These are phyloP conservation scores for Alectura lathami DNA, from an alignment of 2,113 vertebrate species.

Conservation along the genomic window DNA sequence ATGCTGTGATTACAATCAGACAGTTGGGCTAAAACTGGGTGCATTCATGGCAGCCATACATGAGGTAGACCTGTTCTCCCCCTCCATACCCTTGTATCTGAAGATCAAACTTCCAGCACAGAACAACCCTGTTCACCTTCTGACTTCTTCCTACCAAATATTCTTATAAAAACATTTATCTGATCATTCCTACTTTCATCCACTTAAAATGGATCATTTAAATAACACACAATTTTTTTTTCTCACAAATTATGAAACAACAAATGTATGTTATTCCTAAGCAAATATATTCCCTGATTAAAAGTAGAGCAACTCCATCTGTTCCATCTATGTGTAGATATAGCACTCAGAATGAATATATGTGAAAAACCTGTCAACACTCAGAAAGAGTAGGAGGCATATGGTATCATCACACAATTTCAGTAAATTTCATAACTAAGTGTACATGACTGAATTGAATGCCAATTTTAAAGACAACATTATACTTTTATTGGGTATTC, in stretches of 20 bases:
- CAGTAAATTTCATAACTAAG: background rate
- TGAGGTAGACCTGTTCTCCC: background rate
- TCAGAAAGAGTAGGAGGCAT: background rate
- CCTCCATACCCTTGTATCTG: accelerated
- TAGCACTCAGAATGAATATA: background rate
- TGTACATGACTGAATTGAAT: background rate
- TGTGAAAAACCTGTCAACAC: background rate
- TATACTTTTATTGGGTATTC: background rate
- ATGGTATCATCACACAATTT: background rate
- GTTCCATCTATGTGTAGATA: background rate
- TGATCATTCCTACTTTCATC: background rate
- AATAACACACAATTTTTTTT: background rate
- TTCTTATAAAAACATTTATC: background rate
- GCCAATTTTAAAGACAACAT: background rate
- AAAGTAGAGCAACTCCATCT: background rate
- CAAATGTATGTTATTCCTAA: background rate
- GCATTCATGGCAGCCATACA: background rate
- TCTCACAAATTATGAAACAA: background rate
- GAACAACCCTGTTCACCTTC: background rate
- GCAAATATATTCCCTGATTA: background rate
- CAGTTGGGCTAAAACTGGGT: background rate
- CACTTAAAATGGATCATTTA: background rate
- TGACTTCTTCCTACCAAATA: background rate
- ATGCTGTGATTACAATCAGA: background rate
- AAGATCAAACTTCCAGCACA: background rate